Base-by-base conservation (phyloP, 2,797 vertebrate genomes). In the Xiphorhynchus erythropygius region DNA sequence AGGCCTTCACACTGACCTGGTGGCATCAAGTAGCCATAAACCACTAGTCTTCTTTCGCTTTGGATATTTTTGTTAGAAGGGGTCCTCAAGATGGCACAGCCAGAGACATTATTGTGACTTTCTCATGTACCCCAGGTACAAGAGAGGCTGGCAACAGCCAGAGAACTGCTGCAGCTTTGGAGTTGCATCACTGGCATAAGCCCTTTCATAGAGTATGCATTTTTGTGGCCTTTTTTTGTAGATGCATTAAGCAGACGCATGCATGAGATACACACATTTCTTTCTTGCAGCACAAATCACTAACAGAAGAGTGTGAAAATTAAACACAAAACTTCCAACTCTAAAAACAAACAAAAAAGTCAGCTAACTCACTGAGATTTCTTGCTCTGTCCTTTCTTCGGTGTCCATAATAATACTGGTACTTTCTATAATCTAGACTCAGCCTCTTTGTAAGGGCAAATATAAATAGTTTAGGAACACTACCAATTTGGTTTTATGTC, bases 351-450 rank as follows among this genome's bases (percentile, higher is more conserved):
- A 28, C 7, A 56, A 52, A 35, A 7, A n/a, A 6, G 17, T 25
- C 87, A 64, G 56, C 39, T 76, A 93, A 89, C 44, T 89, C 59
- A 81, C 9, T 33, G 35, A 82, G 41, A 56, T 68, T 81, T 93
- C 67, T 76, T 59, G 8, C 30, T 84, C 67, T 73, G 42, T 70
- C 30, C 67, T 87, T 84, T 67, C 42, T 76, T 76, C 69, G 42
- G 18, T 19, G 47, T 84, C 63, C 1, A 5, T n/a, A 71, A 44
- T 80, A 97, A 97, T 76, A 94, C 89, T 96, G 89, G 67, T 76
- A 49, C 32, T 84, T 92, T 71, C 87, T 91, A 78, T 59, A 93
- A 21, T 30, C 55, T 60, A 84, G 39, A 70, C 39, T 79, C 47
- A 52, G 46, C 25, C 24, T 78, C 60, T 75, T 41, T 28, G 22